Conservation (phyloP, 2,888 invertebrate species). For the Leptothorax acervorum region DNA sequence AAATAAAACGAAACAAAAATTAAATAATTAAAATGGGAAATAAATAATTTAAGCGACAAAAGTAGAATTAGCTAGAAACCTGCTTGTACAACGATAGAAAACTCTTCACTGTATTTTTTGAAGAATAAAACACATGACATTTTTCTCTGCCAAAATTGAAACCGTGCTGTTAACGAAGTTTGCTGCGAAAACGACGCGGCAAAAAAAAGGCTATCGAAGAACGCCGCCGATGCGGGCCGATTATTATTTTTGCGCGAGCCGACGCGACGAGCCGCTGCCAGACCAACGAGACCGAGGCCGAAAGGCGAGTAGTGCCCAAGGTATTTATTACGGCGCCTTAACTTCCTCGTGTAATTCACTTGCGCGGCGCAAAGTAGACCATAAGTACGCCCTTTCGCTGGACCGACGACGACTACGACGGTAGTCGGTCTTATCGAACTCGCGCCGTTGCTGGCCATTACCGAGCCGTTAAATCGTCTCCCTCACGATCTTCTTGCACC, state of each 20-base stretch:
- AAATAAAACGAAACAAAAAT: not conserved
- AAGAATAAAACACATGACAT: not conserved
- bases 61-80: not conserved
- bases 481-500: conserved; percentile 33
- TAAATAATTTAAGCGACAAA: not conserved
- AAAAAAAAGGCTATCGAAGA: conserved; percentile 21
- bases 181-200: not conserved
- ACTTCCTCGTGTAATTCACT: conserved; percentile 56
- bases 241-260: conserved; percentile 43
- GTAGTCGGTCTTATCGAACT: conserved; percentile 52
- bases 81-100: not conserved
- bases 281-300: conserved; percentile 14
- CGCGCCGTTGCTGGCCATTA: conserved; percentile 44
- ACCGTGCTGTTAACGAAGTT: not conserved
- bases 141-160: conserved; percentile 20
- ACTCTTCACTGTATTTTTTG: not conserved
- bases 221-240: conserved; percentile 25
- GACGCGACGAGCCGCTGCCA: not conserved
- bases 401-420: conserved; percentile 33
- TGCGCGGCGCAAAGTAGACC: conserved; percentile 38
- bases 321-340: conserved; percentile 56
- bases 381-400: conserved; percentile 50
- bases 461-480: conserved; percentile 45
- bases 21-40: not conserved
- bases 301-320: conserved; percentile 40